These are phyloP conservation scores for Pogonus chalceus DNA, from an alignment of 1,140 invertebrate species.

Conservation along the genomic window DNA sequence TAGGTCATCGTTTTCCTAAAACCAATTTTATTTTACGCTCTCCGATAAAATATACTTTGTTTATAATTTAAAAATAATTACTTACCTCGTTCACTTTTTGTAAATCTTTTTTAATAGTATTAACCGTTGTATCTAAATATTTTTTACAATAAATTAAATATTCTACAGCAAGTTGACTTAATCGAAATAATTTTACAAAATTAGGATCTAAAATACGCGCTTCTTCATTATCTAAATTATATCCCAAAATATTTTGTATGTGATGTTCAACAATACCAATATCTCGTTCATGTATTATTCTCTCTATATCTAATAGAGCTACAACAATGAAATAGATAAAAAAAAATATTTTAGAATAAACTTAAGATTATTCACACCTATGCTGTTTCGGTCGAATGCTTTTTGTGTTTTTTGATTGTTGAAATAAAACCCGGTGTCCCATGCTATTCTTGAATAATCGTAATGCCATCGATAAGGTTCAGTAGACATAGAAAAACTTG, in stretches of 20 bases:
- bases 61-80: no score
- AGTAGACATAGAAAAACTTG: background rate
- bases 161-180: constrained; percentile 57
- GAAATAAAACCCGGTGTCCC: constrained; percentile 56
- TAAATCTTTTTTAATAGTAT: constrained; percentile 50
- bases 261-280: constrained; percentile 51
- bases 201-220: constrained; percentile 49
- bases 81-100: constrained; percentile 42
- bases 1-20: constrained; percentile 15
- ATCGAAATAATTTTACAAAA: constrained; percentile 55
- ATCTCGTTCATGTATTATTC: constrained; percentile 51
- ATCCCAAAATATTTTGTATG: constrained; percentile 32
- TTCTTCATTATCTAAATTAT: constrained; percentile 28
- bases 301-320: constrained; percentile 53
- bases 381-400: constrained; percentile 52
- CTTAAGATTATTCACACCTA: constrained; percentile 41
- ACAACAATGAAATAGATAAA: constrained; percentile 20
- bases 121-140: constrained; percentile 54
- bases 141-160: constrained; percentile 60
- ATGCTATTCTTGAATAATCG: constrained; percentile 55
- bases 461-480: constrained; percentile 45
- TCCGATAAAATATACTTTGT: no score
- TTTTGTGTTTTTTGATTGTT: constrained; percentile 45
- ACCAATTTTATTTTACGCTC: constrained; percentile 10
- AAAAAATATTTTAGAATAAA: constrained; percentile 7